Evolutionary conservation across 1,140 invertebrate genomes (phyloP), one percentile per base, ranked within the genome.

Genomic region (Ceratina australensis): DNA sequence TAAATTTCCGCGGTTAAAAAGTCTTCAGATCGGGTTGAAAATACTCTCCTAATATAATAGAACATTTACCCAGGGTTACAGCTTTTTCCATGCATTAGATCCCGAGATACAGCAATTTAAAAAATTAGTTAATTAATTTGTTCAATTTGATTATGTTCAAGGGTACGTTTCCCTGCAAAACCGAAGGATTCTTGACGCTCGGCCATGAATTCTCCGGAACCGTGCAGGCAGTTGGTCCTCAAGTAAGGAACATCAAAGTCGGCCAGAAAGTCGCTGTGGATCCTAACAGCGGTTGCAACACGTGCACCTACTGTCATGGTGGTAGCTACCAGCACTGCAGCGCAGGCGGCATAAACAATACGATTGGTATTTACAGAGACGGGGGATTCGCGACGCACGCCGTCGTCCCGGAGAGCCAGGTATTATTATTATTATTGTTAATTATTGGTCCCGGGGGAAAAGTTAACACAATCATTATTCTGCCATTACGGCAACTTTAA

Each of bases 191-290:
- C 0, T 83, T 95, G 4, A 93, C 93, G 1, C 87, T 95, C 18
- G 95, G 95, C 0, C 95, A 96, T 84, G 96, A 96, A 89, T 95
- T 96, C 83, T 93, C 93, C 67, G 96, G 95, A 0, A 91, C 91
- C 0, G 91, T 96, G 0, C 87, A 93, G 26, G 92, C 93, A 10
- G 88, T 94, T 3, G 96, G 95, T 4, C 83, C 90, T 20, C 86
- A 88, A 2, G 94, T 95, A 0, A 94, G 89, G 3, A 89, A 89
- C 26, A 92, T 96, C 54, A 94, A 94, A 89, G 86, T 93, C 16
- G 95, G 95, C 5, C 94, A 95, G 80, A 93, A 91, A 72, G 94
- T 96, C 1, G 93, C 93, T 3, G 93, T 95, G 0, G 95, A 96
- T 87, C 95, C 95, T 0, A 95, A 95, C 83, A 93, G 91, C 71